These are phyloP conservation scores for Perccottus glenii DNA, from an alignment of 2,113 vertebrate genomes.

Conservation along the genomic window DNA sequence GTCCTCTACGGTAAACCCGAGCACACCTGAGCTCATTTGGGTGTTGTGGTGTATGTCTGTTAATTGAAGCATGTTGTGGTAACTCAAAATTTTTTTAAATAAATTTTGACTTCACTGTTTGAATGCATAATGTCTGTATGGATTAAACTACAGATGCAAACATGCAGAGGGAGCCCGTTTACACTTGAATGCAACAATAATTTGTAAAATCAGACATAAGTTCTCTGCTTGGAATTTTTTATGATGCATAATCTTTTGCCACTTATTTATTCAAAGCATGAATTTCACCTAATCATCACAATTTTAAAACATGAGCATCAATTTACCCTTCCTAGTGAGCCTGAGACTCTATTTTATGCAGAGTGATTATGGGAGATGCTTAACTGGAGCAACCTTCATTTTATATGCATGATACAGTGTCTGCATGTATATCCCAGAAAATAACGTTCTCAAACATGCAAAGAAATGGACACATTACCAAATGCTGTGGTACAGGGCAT, in stretches of 20 bases:
- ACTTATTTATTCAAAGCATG: conserved; percentile 59
- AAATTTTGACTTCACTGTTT: conserved; percentile 6
- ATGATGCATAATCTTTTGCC: conserved; percentile 28
- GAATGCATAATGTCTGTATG: conserved; percentile 11
- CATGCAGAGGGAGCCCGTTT: neutral
- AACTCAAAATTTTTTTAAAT: no score
- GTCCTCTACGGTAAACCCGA: conserved; percentile 92
- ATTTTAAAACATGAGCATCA: conserved; percentile 47
- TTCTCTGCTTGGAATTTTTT: conserved; percentile 30
- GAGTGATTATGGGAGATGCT: conserved; percentile 34
- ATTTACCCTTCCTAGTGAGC: conserved; percentile 41
- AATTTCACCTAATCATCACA: conserved; percentile 44
- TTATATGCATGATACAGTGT: conserved; percentile 54
- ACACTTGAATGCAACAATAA: conserved; percentile 20
- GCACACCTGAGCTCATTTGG: conserved; percentile 30
- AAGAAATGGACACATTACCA: neutral
- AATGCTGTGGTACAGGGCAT: neutral
- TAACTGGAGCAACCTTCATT: conserved; percentile 19
- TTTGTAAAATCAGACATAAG: conserved; percentile 31
- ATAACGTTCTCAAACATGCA: conserved; percentile 1
- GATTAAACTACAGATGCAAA: conserved; percentile 13
- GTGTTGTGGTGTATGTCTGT: conserved; percentile 47
- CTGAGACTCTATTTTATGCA: conserved; percentile 52
- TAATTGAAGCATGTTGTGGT: conserved; percentile 60
- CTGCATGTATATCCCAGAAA: conserved; percentile 43